Evolutionary conservation across 2,113 vertebrate genomes (phyloP), one percentile per base, ranked within the genome.

Genomic region (Archocentrus centrarchus): DNA sequence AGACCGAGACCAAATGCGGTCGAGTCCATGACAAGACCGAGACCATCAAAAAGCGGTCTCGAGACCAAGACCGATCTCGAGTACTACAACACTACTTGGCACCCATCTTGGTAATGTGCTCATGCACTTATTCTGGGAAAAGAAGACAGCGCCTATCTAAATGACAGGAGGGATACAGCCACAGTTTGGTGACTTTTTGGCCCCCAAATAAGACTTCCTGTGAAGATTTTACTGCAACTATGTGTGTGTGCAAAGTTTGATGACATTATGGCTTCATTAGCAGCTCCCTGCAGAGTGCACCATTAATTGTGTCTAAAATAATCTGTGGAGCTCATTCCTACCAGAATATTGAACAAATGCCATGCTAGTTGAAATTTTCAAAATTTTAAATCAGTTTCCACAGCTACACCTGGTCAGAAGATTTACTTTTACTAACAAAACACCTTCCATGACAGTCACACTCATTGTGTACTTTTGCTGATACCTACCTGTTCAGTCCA

Each of bases 401-500:
- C 1, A n/a, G 10, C 44, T 73, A 27, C 32, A 53, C 20, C 66
- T 32, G 44, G 44, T 73, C 30, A 53, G 27, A 53, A 53, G 24
- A 53, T 20, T 70, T 53, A 70, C 24, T 32, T 70, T 70, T 70
- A 50, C 9, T 1, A 2, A 70, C 44, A 73, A n/a, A 73, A n/a
- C 17, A 32, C 30, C 47, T 73, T 32, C 47, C 20, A 73, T 53
- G 30, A 76, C 37, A 14, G 35, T 58, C 13, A 73, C 44, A 58
- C 13, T 22, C 22, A 11, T 47, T 15, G n/a, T n/a, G 11, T 13
- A 77, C 24, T 7, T 44, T 9, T 30, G 20, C 20, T 9, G 47
- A 47, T 18, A 20, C 58, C 20, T 91, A 99, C 98, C 98, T 97
- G 96, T 98, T 97, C 1, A 99, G 95, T 76, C 94, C 96, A 68